phyloP scores from a whole-genome alignment of 2,797 vertebrate genomes.

The Dicrostonyx torquatus region DNA sequence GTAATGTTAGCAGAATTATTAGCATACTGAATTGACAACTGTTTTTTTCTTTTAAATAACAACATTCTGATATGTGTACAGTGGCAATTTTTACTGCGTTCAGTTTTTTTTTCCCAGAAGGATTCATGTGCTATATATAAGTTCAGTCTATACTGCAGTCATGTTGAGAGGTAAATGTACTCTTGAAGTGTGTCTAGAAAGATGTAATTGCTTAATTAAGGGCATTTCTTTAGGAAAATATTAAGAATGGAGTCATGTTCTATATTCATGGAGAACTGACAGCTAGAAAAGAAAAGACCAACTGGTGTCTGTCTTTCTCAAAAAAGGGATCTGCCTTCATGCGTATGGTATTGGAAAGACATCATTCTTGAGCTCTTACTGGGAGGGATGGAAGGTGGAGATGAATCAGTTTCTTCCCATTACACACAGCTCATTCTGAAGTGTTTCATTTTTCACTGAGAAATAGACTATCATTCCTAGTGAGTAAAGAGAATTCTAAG shows the following conservation, averaged over 20 bases:
- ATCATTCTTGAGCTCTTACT: background rate
- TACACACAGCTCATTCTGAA: background rate
- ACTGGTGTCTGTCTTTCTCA: background rate
- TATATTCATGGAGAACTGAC: no score
- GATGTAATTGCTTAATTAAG: background rate
- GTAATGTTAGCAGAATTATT: constrained; percentile 6
- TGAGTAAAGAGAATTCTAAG: background rate
- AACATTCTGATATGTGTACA: background rate
- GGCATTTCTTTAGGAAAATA: background rate
- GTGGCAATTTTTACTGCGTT: background rate
- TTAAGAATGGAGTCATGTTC: background rate
- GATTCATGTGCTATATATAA: background rate
- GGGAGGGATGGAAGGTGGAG: background rate
- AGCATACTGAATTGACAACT: background rate
- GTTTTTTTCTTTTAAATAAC: background rate
- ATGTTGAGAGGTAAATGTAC: background rate
- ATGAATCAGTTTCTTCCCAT: background rate
- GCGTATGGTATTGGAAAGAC: background rate
- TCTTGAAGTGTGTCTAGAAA: background rate
- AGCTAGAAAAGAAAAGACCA: background rate
- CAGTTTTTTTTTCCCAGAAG: background rate
- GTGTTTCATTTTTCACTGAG: background rate
- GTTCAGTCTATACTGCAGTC: background rate
- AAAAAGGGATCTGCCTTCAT: background rate
- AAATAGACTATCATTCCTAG: background rate